Evolutionary conservation across 2,113 vertebrate species (phyloP), one percentile per base, ranked within the genome.

Genomic region (Chaetodon trifascialis): DNA sequence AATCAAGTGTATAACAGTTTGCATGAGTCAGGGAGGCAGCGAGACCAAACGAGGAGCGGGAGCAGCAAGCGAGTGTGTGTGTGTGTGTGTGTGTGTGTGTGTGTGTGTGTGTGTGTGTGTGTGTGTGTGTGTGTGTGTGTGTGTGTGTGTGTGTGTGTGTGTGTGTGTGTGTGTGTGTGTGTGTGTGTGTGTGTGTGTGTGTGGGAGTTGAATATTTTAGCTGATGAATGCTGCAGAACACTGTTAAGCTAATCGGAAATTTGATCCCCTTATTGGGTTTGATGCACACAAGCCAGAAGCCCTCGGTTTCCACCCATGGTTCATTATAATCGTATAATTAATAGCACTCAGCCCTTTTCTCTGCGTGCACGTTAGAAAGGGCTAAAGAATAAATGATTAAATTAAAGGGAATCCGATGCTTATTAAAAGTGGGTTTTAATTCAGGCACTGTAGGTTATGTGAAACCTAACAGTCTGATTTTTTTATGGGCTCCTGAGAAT

Each of bases 271-370:
- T 80, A 46, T 78, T 85, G 85, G 59, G 72, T 86, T 92, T 90
- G 79, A 91, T 88, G 79, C 85, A 84, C 91, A 84, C 66, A 85
- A 85, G 82, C 86, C 75, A 92, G 79, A 85, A 75, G 85, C 85
- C 82, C 75, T 90, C 64, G 51, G 73, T 92, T 87, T 92, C 79
- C 30, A 36, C 88, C 77, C 85, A 79, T 69, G 83, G 83, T 90
- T 94, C 85, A 90, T 94, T 94, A 92, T 93, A 88, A 93, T 90
- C 44, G 85, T 94, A 92, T 95, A 94, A 95, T 94, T 95, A 94
- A 93, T 92, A 90, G 88, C 58, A 89, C 82, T 90, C 92, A 76
- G 84, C 75, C 88, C 49, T 85, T 91, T 92, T 91, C 86, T 91
- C 73, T 85, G 81, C 88, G 84, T 88, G 74, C 54, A 65, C 69